Evolutionary conservation across 1,140 invertebrate species (phyloP), one percentile per base, ranked within the genome.

Genomic region (Druon quercuslanigerum): DNA sequence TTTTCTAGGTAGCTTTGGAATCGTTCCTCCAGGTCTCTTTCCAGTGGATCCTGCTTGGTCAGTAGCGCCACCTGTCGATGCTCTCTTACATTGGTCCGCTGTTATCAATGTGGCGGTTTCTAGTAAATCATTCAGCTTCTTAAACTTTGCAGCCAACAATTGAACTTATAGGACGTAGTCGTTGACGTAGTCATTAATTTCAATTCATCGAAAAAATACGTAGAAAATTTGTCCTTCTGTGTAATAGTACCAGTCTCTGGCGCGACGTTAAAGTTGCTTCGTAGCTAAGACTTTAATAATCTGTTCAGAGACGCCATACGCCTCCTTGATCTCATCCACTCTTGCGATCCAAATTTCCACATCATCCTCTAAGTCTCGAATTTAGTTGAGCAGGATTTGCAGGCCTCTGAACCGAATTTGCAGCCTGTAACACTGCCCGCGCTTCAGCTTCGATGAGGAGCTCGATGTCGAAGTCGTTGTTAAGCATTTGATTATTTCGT

Each of bases 211-310:
- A 54, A 6, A n/a, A 54, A n/a, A 17, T 54, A n/a, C 9, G 16
- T n/a, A 3, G 52, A 54, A 9, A 54, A 54, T 54, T 54, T 54
- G 1, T 25, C 20, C 20, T 25, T 25, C 20, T 2, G 20, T 25
- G 20, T 3, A 25, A 25, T 25, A 1, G 20, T 25, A 25, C 20
- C 19, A 25, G 13, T 70, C 60, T 70, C 60, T 70, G 6, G 60
- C 2, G 13, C 40, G 20, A 20, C 60, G 25, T 20, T 25, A 12
- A 12, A 70, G 3, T n/a, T 46, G 60, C 13, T 70, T 70, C 12
- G 60, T 70, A 16, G 60, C 60, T 16, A 40, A 70, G 14, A 46
- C 20, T 70, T 25, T 70, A n/a, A 70, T 46, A 17, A 70, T 70
- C 19, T 12, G 25, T 8, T 70, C 60, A 11, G 1, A 25, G 1